Conservation (phyloP, 2,888 invertebrate species). For the Danaus chrysippus region DNA sequence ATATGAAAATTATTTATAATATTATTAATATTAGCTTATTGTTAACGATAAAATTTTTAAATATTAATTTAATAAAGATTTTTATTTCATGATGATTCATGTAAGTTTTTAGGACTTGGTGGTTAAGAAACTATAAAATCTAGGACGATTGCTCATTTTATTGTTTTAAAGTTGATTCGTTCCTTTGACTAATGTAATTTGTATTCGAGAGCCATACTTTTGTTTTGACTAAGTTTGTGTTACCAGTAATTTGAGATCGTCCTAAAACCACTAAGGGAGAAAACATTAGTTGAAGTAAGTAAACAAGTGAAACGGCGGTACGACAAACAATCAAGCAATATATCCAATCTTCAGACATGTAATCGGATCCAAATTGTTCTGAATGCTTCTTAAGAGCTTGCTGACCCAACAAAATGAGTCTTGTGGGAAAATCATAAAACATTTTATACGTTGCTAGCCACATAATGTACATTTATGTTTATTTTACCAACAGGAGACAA, state of each 20-base stretch:
- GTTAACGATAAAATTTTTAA: no score
- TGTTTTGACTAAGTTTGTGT: constrained; percentile 37
- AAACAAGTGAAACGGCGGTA: constrained; percentile 54
- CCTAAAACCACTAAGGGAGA: constrained; percentile 49
- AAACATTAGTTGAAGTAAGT: constrained; percentile 53
- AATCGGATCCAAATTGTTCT: constrained; percentile 66
- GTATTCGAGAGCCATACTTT: constrained; percentile 26
- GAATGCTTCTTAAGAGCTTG: constrained; percentile 48
- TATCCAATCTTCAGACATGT: constrained; percentile 51
- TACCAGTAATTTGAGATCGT: constrained; percentile 53
- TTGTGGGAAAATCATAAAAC: constrained; percentile 44
- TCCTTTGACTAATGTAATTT: constrained; percentile 20
- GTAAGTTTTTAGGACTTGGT: no score
- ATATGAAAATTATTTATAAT: no score
- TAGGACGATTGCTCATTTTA: no score
- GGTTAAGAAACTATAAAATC: no score
- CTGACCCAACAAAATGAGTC: constrained; percentile 47
- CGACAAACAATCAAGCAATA: constrained; percentile 62
- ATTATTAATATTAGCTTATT: no score
- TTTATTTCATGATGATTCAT: no score
- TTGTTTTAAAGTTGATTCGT: constrained; percentile 6
- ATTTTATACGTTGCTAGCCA: neutral
- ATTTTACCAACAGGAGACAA: neutral
- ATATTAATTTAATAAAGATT: no score
- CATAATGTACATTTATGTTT: constrained; percentile 3